These are phyloP conservation scores for Megamerina dolium DNA, from an alignment of 2,888 invertebrate species.

Conservation along the genomic window DNA sequence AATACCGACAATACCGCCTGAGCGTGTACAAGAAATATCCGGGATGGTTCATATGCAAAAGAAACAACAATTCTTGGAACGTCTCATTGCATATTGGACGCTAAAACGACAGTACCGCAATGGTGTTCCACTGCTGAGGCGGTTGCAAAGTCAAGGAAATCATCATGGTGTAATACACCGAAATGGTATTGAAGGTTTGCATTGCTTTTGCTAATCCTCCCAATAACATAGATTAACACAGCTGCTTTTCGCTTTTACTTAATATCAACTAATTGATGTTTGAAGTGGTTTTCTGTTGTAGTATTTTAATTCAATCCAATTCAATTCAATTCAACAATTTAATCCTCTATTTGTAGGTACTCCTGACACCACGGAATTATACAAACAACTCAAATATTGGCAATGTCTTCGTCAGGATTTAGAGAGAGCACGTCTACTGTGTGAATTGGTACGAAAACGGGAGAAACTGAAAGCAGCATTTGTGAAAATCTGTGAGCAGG, in stretches of 20 bases:
- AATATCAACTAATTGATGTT: too few relatives aligned
- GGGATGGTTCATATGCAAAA: constrained; percentile 67
- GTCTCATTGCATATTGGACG: constrained; percentile 95
- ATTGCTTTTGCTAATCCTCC: not conserved
- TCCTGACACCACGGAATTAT: constrained; percentile 67
- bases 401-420: constrained; percentile 88
- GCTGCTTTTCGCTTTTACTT: too few relatives aligned
- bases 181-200: constrained; percentile 54
- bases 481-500: constrained; percentile 73
- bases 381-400: constrained; percentile 87
- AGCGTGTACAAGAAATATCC: constrained; percentile 81
- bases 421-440: constrained; percentile 83
- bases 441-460: constrained; percentile 90
- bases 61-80: constrained; percentile 78
- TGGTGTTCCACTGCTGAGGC: constrained; percentile 86
- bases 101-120: constrained; percentile 90
- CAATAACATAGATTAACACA: not conserved
- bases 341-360: constrained; percentile 35
- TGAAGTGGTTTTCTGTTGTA: too few relatives aligned
- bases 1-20: constrained; percentile 87
- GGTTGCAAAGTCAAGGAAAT: constrained; percentile 64
- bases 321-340: not conserved
- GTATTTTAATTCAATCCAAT: not conserved
- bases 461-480: constrained; percentile 90
- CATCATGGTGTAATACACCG: constrained; percentile 52